These are phyloP conservation scores for Uria aalge DNA, from an alignment of 2,113 vertebrate species.

Conservation along the genomic window DNA sequence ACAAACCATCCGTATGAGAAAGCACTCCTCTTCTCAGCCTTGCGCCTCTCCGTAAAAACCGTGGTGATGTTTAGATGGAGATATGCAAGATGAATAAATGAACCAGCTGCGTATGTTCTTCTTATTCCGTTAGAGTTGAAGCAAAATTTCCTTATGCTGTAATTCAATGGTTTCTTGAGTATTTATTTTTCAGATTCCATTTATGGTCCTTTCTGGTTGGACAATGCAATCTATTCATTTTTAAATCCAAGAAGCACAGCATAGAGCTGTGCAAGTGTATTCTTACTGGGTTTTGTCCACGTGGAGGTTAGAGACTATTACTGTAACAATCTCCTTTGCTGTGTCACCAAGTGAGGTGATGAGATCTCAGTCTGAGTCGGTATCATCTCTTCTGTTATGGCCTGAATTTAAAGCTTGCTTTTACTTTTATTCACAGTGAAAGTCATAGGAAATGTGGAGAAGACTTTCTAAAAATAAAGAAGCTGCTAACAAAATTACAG, in stretches of 20 bases:
- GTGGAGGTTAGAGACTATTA: not conserved
- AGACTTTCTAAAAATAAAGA: not conserved
- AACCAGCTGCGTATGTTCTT: fast-evolving
- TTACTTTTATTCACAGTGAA: not conserved
- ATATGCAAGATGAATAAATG: not conserved
- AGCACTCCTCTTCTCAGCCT: not conserved
- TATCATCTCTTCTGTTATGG: not conserved
- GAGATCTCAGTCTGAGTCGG: not conserved
- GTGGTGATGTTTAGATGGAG: not conserved
- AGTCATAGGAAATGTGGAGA: not conserved
- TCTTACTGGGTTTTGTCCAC: not conserved
- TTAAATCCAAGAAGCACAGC: not conserved
- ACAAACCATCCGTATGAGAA: not conserved
- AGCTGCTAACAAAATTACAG: not conserved
- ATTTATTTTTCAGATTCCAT: not conserved
- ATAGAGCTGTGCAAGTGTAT: not conserved
- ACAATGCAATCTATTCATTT: not conserved
- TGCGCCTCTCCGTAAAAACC: not conserved
- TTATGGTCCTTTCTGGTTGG: not conserved
- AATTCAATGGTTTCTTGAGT: not conserved
- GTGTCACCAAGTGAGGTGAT: not conserved
- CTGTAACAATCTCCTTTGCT: not conserved
- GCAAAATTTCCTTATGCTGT: not conserved
- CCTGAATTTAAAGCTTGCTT: not conserved
- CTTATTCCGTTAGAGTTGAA: not conserved